Evolutionary conservation across 2,888 invertebrate species (phyloP).

Genomic region (Congeria kusceri): DNA sequence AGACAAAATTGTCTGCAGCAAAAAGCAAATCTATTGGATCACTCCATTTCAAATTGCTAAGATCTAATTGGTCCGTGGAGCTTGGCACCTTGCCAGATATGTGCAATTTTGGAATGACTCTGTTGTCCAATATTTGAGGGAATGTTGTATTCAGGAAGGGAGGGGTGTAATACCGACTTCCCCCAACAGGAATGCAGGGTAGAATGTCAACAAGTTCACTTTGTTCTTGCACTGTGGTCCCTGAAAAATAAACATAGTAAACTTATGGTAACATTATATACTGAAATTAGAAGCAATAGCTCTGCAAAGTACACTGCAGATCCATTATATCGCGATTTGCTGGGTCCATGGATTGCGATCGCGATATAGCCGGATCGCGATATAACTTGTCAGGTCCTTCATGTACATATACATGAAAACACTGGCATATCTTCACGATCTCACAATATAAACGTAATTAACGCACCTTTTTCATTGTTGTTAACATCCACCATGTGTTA

Average conservation of each 20-base stretch:
- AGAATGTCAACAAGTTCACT: conserved; percentile 75
- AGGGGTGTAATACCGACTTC: conserved; percentile 90
- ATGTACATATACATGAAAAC: too few species aligned
- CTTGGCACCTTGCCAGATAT: conserved; percentile 38
- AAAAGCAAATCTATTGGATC: conserved; percentile 77
- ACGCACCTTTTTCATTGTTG: too few species aligned
- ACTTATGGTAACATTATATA: too few species aligned
- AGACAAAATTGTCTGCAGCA: conserved; percentile 84
- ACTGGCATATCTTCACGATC: too few species aligned
- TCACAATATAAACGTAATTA: too few species aligned
- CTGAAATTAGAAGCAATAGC: too few species aligned
- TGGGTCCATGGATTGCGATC: too few species aligned
- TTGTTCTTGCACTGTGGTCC: conserved; percentile 81
- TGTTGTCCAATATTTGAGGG: conserved; percentile 86
- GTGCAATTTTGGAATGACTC: conserved; percentile 64
- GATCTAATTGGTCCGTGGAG: conserved; percentile 12
- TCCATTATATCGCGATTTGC: too few species aligned
- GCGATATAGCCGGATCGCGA: too few species aligned
- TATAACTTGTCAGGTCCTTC: too few species aligned
- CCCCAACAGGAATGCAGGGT: conserved; percentile 86
- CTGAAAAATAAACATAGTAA: conserved; percentile 25
- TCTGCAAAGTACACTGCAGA: too few species aligned
- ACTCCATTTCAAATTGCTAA: conserved; percentile 78
- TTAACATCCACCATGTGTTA: too few species aligned
- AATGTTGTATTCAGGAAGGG: conserved; percentile 89